These are phyloP conservation scores for Promerops cafer DNA, from an alignment of 2,113 vertebrate genomes.

Conservation along the genomic window DNA sequence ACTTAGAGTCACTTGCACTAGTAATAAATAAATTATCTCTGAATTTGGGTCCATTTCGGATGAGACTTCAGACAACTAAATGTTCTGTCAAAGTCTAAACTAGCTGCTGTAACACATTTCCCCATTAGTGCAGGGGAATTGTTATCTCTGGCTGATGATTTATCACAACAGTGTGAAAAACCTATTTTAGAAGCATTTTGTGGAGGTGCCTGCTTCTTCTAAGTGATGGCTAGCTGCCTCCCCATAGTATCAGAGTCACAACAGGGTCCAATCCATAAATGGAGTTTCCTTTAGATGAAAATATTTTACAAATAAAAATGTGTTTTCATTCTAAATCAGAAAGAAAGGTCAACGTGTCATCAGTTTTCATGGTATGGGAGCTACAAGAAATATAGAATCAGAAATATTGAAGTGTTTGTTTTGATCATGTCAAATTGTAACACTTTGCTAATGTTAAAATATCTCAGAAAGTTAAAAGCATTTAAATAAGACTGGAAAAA, in stretches of 20 bases:
- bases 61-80: not conserved
- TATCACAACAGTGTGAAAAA: not conserved
- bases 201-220: not conserved
- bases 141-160: not conserved
- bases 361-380: not conserved
- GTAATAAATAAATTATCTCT: not conserved
- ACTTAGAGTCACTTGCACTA: not conserved
- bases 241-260: not conserved
- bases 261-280: not conserved
- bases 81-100: not conserved
- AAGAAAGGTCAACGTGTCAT: not conserved
- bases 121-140: not conserved
- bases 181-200: not conserved
- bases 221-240: not conserved
- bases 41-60: not conserved
- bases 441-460: not conserved
- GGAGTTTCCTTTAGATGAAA: not conserved
- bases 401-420: not conserved
- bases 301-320: not conserved
- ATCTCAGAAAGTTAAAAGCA: not conserved
- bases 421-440: not conserved
- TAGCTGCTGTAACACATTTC: not conserved
- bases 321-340: not conserved
- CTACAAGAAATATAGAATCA: not conserved
- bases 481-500: not conserved